Evolutionary conservation across 2,888 invertebrate species (phyloP).

Genomic region (Phengaris alcon): DNA sequence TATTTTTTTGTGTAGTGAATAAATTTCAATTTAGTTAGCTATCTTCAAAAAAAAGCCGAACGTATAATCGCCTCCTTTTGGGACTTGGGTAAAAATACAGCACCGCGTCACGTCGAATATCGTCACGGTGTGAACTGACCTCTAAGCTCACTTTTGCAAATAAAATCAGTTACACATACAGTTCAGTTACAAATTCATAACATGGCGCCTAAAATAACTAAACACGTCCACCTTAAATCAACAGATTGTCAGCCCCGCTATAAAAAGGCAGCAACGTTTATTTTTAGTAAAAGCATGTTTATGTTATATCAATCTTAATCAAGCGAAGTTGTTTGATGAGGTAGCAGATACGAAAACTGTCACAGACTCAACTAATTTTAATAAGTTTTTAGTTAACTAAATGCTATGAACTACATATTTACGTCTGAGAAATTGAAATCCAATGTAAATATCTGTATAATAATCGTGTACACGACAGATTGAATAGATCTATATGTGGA

Average conservation of each 20-base stretch:
- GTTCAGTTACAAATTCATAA: background rate
- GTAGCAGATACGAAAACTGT: conserved; percentile 6
- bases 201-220: conserved; percentile 8
- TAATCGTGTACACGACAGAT: background rate
- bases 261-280: conserved; percentile 7
- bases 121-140: too few species aligned
- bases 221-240: conserved; percentile 8
- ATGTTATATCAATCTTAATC: conserved; percentile 15
- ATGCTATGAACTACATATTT: conserved; percentile 17
- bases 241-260: background rate
- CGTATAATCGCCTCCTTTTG: too few species aligned
- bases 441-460: background rate
- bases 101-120: too few species aligned
- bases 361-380: background rate
- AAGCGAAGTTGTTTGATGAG: background rate
- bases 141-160: too few species aligned
- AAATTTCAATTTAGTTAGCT: too few species aligned
- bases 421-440: conserved; percentile 11
- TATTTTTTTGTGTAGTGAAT: too few species aligned
- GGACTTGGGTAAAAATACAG: too few species aligned
- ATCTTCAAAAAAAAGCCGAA: too few species aligned
- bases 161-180: too few species aligned
- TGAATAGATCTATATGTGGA: background rate
- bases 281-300: conserved; percentile 15
- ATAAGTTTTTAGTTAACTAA: conserved; percentile 10